A percentile compares a stretch with the other conserved stretches of the same genome.
Conservation (phyloP, 2,113 vertebrate genomes). For the Isurus oxyrinchus region DNA sequence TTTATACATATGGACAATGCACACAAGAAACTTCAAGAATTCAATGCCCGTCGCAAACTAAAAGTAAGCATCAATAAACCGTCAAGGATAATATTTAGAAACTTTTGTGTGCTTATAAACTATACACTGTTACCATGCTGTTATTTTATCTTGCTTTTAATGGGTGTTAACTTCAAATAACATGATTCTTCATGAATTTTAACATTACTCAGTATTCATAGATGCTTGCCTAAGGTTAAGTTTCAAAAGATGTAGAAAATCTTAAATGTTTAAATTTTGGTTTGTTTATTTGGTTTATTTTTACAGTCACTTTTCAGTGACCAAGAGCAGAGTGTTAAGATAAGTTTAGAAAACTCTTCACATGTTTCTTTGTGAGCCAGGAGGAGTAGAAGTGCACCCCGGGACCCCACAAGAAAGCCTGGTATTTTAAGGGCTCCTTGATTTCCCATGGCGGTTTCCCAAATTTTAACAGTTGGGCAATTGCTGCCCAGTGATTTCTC, state of each 20-base stretch:
- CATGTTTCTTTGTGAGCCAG: not conserved
- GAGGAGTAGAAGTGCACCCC: not conserved
- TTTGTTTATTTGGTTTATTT: not conserved
- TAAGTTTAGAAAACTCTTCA: not conserved
- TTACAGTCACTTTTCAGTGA: not conserved
- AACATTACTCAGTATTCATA: not conserved
- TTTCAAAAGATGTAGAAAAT: not conserved
- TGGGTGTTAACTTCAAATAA: not conserved
- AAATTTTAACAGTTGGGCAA: not conserved
- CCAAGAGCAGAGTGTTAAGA: not conserved
- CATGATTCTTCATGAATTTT: not conserved
- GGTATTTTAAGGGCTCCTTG: not conserved
- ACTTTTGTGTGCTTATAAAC: not conserved
- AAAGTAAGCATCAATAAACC: conserved; percentile 57
- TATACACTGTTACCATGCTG: not conserved
- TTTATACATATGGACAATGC: conserved; percentile 81
- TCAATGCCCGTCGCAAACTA: conserved; percentile 80
- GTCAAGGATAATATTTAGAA: not conserved
- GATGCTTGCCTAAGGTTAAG: not conserved
- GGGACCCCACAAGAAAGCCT: not conserved
- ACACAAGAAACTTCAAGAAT: conserved; percentile 83
- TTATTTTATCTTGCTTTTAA: not conserved
- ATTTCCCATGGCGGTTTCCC: not conserved
- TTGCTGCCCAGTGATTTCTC: not conserved
- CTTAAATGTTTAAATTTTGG: not conserved